Evolutionary conservation across 2,888 invertebrate species (phyloP), one percentile per base, ranked within the genome.

Genomic region (Pristionchus maxplancki): DNA sequence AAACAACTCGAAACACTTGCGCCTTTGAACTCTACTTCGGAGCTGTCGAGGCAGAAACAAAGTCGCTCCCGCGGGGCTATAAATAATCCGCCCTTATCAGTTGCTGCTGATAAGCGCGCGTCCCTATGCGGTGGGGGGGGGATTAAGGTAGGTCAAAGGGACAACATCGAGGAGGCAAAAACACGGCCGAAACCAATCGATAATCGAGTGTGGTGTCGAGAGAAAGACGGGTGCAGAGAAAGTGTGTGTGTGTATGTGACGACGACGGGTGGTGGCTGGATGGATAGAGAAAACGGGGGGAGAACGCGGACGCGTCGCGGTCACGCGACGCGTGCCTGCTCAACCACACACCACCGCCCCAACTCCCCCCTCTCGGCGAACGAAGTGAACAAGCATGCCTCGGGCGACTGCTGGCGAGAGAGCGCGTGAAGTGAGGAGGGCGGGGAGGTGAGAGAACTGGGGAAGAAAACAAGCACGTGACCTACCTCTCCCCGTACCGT

Each of bases 341-440:
- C 78, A 78, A 78, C 78, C 78, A 74, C 40, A 74, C 74, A 74
- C 74, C 74, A 78, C 48, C n/a, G 20, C n/a, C n/a, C 78, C 40
- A 40, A 78, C 78, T 78, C 71, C n/a, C 58, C 20, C 71, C 37
- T 24, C 71, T 34, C 64, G 64, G 13, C 31, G 24, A 58, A 1
- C 40, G 24, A 20, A 78, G 78, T 78, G 78, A 78, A 78, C 78
- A 78, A 78, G 78, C 78, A 78, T 78, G 78, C 78, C 78, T 78
- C 78, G 28, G 78, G 44, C 78, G 40, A 37, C 34, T 24, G 58
- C 58, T 11, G 58, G 20, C 8, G 58, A 58, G 58, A 58, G 58
- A 58, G 58, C n/a, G 58, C 8, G 58, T 9, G 8, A 58, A 58
- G 58, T n/a, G 58, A 8, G 5, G 58, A 58, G 58, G n/a, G 58